Evolutionary conservation across 1,140 invertebrate genomes (phyloP).

Genomic region (Aphaenogaster rudis): DNA sequence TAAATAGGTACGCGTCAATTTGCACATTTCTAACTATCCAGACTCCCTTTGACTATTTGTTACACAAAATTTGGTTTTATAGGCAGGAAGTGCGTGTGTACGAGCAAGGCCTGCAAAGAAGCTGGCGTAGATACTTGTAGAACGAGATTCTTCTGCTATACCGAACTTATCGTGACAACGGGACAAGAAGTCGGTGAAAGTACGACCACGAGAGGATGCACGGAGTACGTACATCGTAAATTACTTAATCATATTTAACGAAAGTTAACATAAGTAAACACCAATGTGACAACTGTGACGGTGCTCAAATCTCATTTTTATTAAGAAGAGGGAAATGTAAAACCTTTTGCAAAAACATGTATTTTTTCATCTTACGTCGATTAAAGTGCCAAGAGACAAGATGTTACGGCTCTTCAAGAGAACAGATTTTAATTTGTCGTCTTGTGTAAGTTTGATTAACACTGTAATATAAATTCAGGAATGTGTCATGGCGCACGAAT

Average conservation of each 20-base stretch:
- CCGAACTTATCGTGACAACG: conserved; percentile 72
- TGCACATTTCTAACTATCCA: neutral
- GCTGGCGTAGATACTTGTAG: conserved; percentile 75
- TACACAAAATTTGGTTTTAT: neutral
- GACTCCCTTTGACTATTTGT: neutral
- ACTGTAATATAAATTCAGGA: conserved; percentile 65
- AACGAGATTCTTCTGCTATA: conserved; percentile 80
- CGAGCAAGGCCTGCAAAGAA: conserved; percentile 78
- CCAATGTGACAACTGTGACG: neutral
- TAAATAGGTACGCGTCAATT: neutral
- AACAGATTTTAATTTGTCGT: conserved; percentile 65
- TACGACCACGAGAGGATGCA: conserved; percentile 78
- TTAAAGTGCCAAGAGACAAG: neutral
- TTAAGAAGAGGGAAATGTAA: neutral
- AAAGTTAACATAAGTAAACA: neutral
- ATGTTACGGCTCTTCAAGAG: neutral
- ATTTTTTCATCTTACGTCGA: neutral
- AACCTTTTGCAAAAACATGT: neutral
- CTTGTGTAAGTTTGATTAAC: conserved; percentile 28
- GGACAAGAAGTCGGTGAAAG: conserved; percentile 59
- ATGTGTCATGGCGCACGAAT: conserved; percentile 2
- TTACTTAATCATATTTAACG: neutral
- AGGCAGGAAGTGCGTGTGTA: conserved; percentile 81
- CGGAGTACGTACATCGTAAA: conserved; percentile 73
- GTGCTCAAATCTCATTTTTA: neutral